Evolutionary conservation across 2,113 vertebrate genomes (phyloP).

Genomic region (Rhinogobius similis): DNA sequence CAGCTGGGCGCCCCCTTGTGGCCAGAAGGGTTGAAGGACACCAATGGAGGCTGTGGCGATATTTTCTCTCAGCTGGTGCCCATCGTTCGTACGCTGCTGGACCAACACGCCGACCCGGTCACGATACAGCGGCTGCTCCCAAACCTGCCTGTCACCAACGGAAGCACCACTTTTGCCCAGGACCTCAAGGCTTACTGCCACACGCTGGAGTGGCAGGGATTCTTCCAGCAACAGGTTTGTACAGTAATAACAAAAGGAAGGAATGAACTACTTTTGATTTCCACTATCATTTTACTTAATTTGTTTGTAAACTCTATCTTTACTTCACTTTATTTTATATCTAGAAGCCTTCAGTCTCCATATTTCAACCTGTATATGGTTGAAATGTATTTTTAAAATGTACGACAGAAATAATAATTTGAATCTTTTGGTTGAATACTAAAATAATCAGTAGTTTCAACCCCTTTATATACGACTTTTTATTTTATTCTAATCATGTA

Average conservation of each 20-base stretch:
- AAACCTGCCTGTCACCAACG: constrained; percentile 90
- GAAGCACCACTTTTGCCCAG: constrained; percentile 91
- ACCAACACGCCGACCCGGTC: constrained; percentile 84
- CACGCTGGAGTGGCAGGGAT: constrained; percentile 87
- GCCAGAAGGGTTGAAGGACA: constrained; percentile 53
- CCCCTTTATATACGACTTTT: no score
- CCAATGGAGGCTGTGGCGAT: constrained; percentile 56
- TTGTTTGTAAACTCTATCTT: no score
- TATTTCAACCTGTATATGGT: no score
- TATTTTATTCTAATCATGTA: no score
- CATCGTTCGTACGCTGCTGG: constrained; percentile 87
- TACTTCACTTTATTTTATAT: no score
- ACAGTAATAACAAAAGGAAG: background rate
- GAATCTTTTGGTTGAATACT: no score
- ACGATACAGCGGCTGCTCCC: constrained; percentile 86
- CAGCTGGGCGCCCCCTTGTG: constrained; percentile 84
- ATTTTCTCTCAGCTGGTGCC: constrained; percentile 87
- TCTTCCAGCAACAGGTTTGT: constrained; percentile 88
- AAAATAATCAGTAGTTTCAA: no score
- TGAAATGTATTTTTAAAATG: no score
- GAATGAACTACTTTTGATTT: no score
- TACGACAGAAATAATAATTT: no score
- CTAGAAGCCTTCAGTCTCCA: no score
- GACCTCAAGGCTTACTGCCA: constrained; percentile 89
- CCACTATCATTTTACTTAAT: no score